Conservation (phyloP, 2,113 vertebrate genomes). For the Baryphthengus martii region DNA sequence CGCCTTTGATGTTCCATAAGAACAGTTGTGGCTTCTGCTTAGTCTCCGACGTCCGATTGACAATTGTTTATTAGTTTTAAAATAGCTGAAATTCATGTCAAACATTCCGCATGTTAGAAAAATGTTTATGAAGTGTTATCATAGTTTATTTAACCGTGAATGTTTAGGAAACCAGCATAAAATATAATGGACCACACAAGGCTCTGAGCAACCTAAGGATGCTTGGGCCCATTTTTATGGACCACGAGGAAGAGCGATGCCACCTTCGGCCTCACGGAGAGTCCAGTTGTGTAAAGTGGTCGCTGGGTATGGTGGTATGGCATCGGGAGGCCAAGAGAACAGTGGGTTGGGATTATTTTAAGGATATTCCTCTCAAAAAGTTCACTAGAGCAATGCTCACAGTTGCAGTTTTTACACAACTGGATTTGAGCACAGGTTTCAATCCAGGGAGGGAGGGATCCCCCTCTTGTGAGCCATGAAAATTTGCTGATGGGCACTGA, state of each 20-base stretch:
- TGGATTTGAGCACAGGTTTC: neutral
- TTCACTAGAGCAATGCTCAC: neutral
- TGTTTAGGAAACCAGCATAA: slow-evolving; percentile 72
- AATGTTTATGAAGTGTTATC: slow-evolving; percentile 88
- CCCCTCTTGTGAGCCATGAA: neutral
- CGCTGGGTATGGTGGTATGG: rapidly evolving
- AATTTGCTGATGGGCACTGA: neutral
- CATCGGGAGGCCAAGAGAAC: neutral
- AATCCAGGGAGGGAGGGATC: neutral
- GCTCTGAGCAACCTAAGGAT: neutral
- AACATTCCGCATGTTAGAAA: slow-evolving; percentile 80
- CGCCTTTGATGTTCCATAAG: slow-evolving; percentile 89
- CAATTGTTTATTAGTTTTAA: slow-evolving; percentile 95
- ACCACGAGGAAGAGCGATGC: neutral
- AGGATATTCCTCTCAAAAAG: neutral
- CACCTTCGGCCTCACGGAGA: neutral
- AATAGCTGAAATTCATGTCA: slow-evolving; percentile 86
- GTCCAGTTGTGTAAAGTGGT: neutral
- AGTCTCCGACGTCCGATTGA: slow-evolving; percentile 78
- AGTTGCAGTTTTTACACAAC: neutral
- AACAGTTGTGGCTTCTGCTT: slow-evolving; percentile 80
- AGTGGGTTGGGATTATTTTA: neutral
- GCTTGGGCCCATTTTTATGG: slow-evolving; percentile 25
- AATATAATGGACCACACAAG: slow-evolving; percentile 86
- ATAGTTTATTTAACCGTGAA: slow-evolving; percentile 76